Conservation (phyloP, 2,797 vertebrate genomes). For the Siniperca obscura region DNA sequence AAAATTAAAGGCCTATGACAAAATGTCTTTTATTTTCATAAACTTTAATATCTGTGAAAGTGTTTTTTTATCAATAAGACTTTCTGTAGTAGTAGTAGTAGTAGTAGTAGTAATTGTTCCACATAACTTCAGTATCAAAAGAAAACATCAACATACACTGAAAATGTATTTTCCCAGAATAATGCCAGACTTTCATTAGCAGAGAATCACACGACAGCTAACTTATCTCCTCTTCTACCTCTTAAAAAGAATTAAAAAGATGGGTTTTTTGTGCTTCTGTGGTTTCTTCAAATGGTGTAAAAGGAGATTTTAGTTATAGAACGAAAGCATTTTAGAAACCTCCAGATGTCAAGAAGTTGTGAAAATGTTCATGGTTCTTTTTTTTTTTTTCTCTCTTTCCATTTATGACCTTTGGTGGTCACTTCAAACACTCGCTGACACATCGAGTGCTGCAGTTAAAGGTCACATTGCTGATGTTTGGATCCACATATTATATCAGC, state of each 20-base stretch:
- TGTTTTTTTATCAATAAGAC: not conserved
- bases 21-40: too few relatives aligned
- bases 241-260: too few relatives aligned
- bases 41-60: not conserved
- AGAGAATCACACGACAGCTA: not conserved
- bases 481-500: not conserved
- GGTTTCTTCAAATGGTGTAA: not conserved
- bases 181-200: not conserved
- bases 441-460: not conserved
- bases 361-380: not conserved
- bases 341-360: not conserved
- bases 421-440: not conserved
- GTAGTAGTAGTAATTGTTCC: not conserved
- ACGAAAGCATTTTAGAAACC: not conserved
- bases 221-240: not conserved
- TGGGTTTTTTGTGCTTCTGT: not conserved
- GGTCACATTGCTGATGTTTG: not conserved
- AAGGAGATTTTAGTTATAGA: not conserved
- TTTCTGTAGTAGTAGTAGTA: not conserved
- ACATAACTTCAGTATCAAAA: not conserved
- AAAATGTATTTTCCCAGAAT: not conserved
- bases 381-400: not conserved
- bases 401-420: not conserved
- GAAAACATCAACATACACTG: not conserved
- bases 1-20: not conserved